A percentile compares a stretch with the other conserved stretches of the same genome.
phyloP scores from a whole-genome alignment of 2,888 invertebrate genomes.

The Anticlea derivata region DNA sequence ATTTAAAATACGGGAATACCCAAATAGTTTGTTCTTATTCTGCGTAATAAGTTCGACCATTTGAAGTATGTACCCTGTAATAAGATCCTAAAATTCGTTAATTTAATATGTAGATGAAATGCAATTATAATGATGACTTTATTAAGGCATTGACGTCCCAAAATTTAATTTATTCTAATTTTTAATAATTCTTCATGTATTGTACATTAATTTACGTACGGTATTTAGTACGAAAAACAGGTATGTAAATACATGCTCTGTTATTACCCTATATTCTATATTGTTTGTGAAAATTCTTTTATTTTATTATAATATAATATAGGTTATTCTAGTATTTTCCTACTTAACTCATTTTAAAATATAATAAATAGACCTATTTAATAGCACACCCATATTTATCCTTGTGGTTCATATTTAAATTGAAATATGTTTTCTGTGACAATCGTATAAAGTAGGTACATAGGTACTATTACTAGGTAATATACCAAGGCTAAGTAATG shows the following conservation, averaged over 20 bases:
- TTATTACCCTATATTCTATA: no score
- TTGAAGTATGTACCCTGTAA: neutral
- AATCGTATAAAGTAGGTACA: no score
- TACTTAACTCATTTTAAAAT: neutral
- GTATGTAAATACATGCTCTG: no score
- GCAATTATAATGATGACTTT: neutral
- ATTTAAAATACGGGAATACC: neutral
- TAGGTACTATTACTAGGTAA: no score
- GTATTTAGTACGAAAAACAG: neutral
- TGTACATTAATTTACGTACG: neutral
- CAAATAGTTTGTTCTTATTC: constrained; percentile 26
- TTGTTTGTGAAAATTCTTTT: no score
- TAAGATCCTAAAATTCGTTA: neutral
- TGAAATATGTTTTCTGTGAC: no score
- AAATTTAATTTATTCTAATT: constrained; percentile 24
- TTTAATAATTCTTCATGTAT: constrained; percentile 5
- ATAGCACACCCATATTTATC: no score
- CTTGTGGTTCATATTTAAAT: no score
- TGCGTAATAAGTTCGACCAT: constrained; percentile 28
- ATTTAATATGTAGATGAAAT: neutral
- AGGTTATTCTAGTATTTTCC: neutral
- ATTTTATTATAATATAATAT: no score
- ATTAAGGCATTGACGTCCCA: constrained; percentile 18
- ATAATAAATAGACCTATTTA: no score
- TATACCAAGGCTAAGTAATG: no score